Evolutionary conservation across 2,888 invertebrate genomes (phyloP), one percentile per base, ranked within the genome.

Genomic region (Tillus elongatus): DNA sequence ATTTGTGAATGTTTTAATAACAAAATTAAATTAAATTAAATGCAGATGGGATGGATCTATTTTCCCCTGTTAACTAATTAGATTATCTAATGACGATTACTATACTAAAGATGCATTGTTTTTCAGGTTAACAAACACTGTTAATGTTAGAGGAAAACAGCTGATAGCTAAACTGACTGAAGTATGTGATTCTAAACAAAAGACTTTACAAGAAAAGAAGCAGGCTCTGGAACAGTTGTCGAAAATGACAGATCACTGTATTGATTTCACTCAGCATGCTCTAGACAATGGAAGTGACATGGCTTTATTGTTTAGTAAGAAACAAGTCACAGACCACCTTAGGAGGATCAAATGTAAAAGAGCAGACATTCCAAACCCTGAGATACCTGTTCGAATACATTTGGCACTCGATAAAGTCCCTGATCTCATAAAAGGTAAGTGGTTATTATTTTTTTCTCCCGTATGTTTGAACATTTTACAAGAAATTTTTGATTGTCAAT

Each of bases 341-440:
- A 83, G 83, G 64, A 74, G 86, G 58, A 79, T 88, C 54, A 88
- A 87, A 67, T 78, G 79, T 53, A 78, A 83, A 44, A 73, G 87
- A 52, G 87, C 87, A 2, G 87, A 88, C 68, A 87, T 88, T 60
- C 88, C 88, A 46, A 88, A 88, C 72, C 88, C 88, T 11, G 87
- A 88, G 68, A 85, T 88, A 50, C 87, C 87, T 19, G 86, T 88
- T 46, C 73, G 87, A 55, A 86, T 88, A 62, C 77, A 81, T 61
- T 71, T 87, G 40, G 79, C 81, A 19, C 68, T 86, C 45, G 86
- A 86, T 62, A 85, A 85, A 69, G 78, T 87, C 53, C 78, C 82
- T 33, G 87, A 87, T 58, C 70, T 87, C 37, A 73, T 84, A 51
- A 79, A 83, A 71, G 82, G 82, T 82, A 52, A 46, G 48, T 43